A percentile compares a stretch with the other conserved stretches of the same genome.
phyloP scores from a whole-genome alignment of 2,113 vertebrate genomes.

The Rhabdomys dilectus region DNA sequence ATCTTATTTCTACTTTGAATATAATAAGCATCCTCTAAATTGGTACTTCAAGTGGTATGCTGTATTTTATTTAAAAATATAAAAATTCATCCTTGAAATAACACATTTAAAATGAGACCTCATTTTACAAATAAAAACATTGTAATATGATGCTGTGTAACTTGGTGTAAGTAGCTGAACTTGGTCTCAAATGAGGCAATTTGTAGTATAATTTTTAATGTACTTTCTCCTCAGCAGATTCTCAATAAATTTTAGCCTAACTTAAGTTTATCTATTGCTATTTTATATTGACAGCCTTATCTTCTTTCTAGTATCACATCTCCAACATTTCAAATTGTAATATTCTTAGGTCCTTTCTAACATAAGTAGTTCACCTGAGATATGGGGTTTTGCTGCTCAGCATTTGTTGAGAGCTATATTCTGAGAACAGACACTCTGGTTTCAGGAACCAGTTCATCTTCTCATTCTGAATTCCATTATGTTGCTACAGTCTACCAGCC shows the following conservation, averaged over 20 bases:
- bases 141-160: not conserved
- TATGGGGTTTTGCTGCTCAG: not conserved
- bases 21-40: not conserved
- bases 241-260: not conserved
- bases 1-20: not conserved
- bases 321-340: not conserved
- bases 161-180: not conserved
- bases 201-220: not conserved
- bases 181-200: not conserved
- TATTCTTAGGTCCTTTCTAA: not conserved
- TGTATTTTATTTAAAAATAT: constrained; percentile 12
- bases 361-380: not conserved
- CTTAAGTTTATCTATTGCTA: not conserved
- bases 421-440: not conserved
- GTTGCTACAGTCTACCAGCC: constrained; percentile 2
- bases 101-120: not conserved
- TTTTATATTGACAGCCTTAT: not conserved
- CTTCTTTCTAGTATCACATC: not conserved
- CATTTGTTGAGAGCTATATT: not conserved
- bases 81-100: not conserved
- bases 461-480: not conserved
- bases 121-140: not conserved
- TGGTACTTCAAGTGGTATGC: not conserved
- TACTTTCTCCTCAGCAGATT: not conserved
- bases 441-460: not conserved